Conservation (phyloP, 2,888 invertebrate genomes). For the Cynaeus angustus region DNA sequence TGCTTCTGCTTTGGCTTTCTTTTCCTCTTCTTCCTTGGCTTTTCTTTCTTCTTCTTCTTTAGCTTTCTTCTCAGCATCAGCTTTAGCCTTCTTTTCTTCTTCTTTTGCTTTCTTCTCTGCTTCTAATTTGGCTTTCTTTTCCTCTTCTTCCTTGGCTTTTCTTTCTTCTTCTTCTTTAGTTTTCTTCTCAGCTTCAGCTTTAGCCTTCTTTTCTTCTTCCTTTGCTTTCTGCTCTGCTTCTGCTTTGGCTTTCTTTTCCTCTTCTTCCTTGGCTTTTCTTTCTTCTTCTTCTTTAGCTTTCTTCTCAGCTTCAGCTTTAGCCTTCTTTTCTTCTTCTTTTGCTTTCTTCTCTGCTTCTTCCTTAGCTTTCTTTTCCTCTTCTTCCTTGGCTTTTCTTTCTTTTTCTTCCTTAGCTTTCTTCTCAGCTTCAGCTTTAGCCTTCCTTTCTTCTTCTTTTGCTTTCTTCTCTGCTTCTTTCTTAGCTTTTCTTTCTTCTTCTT, state of each 20-base stretch:
- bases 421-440: conserved; percentile 68
- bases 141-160: conserved; percentile 2
- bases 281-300: conserved; percentile 47
- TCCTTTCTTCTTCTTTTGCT: conserved; percentile 68
- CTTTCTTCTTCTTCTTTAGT: conserved; percentile 19
- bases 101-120: conserved; percentile 24
- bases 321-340: conserved; percentile 49
- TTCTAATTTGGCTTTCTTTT: conserved; percentile 6
- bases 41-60: conserved; percentile 29
- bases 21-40: conserved; percentile 13
- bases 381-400: conserved; percentile 41
- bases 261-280: conserved; percentile 32
- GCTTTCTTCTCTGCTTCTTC: conserved; percentile 68
- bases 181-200: conserved; percentile 19
- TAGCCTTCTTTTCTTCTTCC: conserved; percentile 26
- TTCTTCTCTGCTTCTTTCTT: conserved; percentile 63
- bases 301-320: conserved; percentile 53
- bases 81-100: conserved; percentile 4
- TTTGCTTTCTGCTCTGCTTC: conserved; percentile 29
- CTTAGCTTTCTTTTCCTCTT: conserved; percentile 56
- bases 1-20: conserved; percentile 32
- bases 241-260: conserved; percentile 34
- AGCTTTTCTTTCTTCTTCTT: conserved; percentile 58
- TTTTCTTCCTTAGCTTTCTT: conserved; percentile 55
- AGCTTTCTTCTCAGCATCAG: conserved; percentile 27